Evolutionary conservation across 2,888 invertebrate genomes (phyloP).

Genomic region (Drosophila trichaetosa): DNA sequence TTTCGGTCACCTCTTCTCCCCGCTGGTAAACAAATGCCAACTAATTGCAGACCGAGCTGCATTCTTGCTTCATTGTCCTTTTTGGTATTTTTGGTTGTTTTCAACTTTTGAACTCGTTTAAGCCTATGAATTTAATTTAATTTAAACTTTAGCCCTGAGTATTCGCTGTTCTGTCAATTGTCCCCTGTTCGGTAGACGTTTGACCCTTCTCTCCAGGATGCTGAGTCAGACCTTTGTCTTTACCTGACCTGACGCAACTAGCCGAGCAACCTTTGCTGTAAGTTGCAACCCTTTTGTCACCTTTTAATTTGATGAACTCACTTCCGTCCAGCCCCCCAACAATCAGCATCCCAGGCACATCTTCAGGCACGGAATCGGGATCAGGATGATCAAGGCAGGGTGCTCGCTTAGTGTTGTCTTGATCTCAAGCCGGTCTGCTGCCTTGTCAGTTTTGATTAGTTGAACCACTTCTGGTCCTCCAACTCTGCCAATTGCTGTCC

Average conservation of each 20-base stretch:
- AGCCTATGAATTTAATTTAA: conserved; percentile 72
- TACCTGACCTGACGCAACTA: conserved; percentile 61
- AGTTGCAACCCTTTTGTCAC: conserved; percentile 75
- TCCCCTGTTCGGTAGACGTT: conserved; percentile 38
- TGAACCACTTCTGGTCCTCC: conserved; percentile 70
- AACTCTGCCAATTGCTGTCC: conserved; percentile 43
- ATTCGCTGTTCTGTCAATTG: conserved; percentile 54
- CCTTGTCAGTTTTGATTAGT: conserved; percentile 78
- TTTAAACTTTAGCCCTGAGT: conserved; percentile 72
- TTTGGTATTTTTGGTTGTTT: conserved; percentile 28
- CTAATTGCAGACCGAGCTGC: conserved; percentile 52
- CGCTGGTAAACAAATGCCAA: conserved; percentile 40
- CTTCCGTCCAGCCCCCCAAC: conserved; percentile 59
- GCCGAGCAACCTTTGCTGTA: conserved; percentile 39
- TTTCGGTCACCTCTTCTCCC: conserved; percentile 22
- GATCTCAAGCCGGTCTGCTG: conserved; percentile 71
- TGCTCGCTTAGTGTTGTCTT: conserved; percentile 32
- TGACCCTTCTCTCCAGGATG: conserved; percentile 66
- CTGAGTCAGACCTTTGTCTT: conserved; percentile 58
- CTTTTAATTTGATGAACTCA: conserved; percentile 75
- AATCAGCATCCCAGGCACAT: conserved; percentile 39
- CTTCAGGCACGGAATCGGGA: conserved; percentile 20
- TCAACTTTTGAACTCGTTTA: conserved; percentile 70
- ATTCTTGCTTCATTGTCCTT: conserved; percentile 49
- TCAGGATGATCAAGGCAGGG: conserved; percentile 25